Percentiles rank a stretch among this genome's conserved stretches.
phyloP scores from a whole-genome alignment of 2,888 invertebrate genomes.

The Hartigia nigra region DNA sequence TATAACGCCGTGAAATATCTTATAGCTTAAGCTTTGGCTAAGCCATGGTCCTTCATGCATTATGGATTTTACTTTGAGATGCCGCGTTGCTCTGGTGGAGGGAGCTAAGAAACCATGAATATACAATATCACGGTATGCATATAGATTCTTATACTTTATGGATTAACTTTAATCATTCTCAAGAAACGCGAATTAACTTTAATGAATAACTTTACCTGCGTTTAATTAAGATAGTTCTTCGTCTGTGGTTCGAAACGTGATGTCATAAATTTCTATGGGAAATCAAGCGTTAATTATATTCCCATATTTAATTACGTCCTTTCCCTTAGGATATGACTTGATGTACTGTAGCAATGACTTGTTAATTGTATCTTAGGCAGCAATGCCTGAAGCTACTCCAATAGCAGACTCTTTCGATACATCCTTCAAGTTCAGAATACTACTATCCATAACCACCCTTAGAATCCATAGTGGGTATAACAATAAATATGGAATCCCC shows the following conservation, averaged over 20 bases:
- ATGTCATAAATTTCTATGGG: background rate
- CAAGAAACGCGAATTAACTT: constrained; percentile 3
- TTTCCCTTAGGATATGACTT: background rate
- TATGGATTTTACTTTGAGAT: constrained; percentile 64
- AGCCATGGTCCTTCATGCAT: constrained; percentile 63
- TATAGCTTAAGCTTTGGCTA: constrained; percentile 56
- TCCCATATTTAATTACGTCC: background rate
- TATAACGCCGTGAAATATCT: constrained; percentile 64
- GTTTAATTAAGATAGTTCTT: background rate
- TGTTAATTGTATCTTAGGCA: background rate
- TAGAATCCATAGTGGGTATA: constrained; percentile 23
- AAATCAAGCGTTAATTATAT: background rate
- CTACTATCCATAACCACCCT: background rate
- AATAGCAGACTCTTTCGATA: background rate
- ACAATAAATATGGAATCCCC: constrained; percentile 30
- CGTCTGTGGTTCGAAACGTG: too few species aligned
- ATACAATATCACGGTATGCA: constrained; percentile 63
- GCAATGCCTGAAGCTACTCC: background rate
- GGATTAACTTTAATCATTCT: constrained; percentile 60
- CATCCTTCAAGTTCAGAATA: background rate
- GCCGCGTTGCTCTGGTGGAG: constrained; percentile 41
- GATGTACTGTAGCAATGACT: background rate
- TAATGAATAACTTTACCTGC: background rate
- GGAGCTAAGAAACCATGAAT: constrained; percentile 65
- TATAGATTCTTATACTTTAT: constrained; percentile 53